Evolutionary conservation across 2,888 invertebrate species (phyloP).

Genomic region (Mimumesa dahlbomi): DNA sequence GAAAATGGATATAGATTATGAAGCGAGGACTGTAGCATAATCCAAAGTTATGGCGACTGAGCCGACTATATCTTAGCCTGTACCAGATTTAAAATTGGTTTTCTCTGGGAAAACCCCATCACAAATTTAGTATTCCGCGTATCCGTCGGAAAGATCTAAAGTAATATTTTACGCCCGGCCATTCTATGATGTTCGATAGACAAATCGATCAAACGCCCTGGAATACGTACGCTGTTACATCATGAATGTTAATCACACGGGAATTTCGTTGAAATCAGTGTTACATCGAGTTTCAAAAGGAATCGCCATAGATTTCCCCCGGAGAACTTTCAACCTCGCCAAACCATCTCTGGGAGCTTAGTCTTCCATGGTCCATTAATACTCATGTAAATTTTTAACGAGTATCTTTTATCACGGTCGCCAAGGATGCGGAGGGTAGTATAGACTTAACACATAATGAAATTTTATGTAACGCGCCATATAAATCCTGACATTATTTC

Average conservation of each 20-base stretch:
- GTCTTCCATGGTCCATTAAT: conserved; percentile 29
- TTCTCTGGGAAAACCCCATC: conserved; percentile 25
- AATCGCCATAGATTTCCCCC: too few relatives aligned
- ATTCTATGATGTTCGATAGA: background rate
- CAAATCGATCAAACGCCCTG: background rate
- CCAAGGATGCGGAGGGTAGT: conserved; percentile 12
- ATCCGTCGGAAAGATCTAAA: conserved; percentile 18
- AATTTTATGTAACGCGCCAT: conserved; percentile 20
- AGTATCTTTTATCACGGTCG: conserved; percentile 29
- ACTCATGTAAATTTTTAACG: conserved; percentile 42
- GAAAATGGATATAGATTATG: conserved; percentile 46
- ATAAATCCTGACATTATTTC: background rate
- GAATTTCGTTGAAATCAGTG: too few relatives aligned
- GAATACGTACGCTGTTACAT: background rate
- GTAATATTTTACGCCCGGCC: background rate
- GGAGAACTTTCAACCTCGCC: conserved; percentile 9
- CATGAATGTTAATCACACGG: background rate
- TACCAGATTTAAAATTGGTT: conserved; percentile 52
- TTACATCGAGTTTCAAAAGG: too few relatives aligned
- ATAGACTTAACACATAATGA: conserved; percentile 29
- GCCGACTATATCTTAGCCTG: conserved; percentile 26
- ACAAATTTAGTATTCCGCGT: conserved; percentile 17
- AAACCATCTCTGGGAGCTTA: conserved; percentile 8
- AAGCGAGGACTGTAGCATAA: conserved; percentile 43
- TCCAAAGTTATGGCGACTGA: conserved; percentile 44